Evolutionary conservation across 2,113 vertebrate genomes (phyloP).

Genomic region (Cebus imitator): DNA sequence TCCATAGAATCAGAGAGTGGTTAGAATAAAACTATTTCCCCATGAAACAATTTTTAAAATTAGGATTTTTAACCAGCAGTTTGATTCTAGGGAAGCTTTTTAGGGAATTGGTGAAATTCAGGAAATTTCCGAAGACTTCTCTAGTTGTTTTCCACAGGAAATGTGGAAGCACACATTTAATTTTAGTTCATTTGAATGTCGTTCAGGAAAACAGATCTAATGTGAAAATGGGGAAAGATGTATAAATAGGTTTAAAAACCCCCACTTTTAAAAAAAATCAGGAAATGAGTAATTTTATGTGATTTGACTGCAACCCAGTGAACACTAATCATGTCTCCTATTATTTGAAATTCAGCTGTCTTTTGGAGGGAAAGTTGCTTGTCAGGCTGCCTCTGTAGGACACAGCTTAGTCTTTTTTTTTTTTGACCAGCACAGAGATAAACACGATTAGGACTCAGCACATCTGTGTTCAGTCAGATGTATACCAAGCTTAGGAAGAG

Average conservation of each 20-base stretch:
- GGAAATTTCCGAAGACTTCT: conserved; percentile 45
- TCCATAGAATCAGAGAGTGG: neutral
- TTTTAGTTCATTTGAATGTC: conserved; percentile 54
- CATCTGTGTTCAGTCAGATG: neutral
- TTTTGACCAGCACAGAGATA: neutral
- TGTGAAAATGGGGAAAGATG: conserved; percentile 23
- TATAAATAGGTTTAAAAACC: conserved; percentile 10
- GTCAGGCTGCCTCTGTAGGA: neutral
- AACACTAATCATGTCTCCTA: neutral
- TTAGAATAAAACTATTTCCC: conserved; percentile 27
- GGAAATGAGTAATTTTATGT: conserved; percentile 40
- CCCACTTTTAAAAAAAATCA: neutral
- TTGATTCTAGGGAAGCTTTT: conserved; percentile 3
- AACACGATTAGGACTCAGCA: neutral
- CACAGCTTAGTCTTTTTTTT: neutral
- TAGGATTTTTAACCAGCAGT: neutral
- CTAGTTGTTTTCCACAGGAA: conserved; percentile 59
- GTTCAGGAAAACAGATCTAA: conserved; percentile 50
- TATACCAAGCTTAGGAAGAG: neutral
- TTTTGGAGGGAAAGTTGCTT: neutral
- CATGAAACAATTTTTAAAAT: neutral
- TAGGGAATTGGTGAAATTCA: conserved; percentile 2
- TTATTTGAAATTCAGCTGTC: neutral
- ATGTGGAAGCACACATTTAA: conserved; percentile 40
- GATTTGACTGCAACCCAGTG: conserved; percentile 12